These are phyloP conservation scores for Pseudomugil tenellus DNA, from an alignment of 2,797 vertebrate species.

Conservation along the genomic window DNA sequence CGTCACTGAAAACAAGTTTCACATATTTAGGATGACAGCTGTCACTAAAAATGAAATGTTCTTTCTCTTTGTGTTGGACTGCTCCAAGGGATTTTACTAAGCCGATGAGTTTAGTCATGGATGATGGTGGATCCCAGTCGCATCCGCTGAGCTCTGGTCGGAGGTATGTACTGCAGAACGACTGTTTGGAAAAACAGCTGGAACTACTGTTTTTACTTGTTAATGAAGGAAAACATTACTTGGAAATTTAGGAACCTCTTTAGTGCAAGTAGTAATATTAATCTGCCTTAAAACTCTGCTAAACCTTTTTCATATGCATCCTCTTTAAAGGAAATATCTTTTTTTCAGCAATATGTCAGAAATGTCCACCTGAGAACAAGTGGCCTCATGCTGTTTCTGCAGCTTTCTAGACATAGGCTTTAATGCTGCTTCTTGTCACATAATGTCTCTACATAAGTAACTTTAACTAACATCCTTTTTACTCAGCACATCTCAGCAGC, in stretches of 20 bases:
- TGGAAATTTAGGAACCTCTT: neutral
- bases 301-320: neutral
- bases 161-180: slow-evolving; percentile 72
- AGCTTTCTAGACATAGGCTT: slow-evolving; percentile 1
- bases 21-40: neutral
- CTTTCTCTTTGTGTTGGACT: slow-evolving; percentile 64
- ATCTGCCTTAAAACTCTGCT: neutral
- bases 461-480: slow-evolving; percentile 43
- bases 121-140: slow-evolving; percentile 73
- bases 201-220: slow-evolving; percentile 20
- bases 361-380: slow-evolving; percentile 1
- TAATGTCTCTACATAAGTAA: slow-evolving; percentile 30
- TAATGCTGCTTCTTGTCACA: slow-evolving; percentile 35
- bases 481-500: slow-evolving; percentile 46
- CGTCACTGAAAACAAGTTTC: slow-evolving; percentile 41
- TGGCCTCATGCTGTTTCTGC: slow-evolving; percentile 24
- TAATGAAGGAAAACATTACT: slow-evolving; percentile 4
- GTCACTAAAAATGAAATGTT: slow-evolving; percentile 51
- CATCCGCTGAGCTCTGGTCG: slow-evolving; percentile 66
- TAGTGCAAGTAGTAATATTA: neutral
- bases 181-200: slow-evolving; percentile 35
- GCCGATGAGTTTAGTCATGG: slow-evolving; percentile 78
- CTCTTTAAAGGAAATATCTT: neutral
- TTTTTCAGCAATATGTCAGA: neutral
- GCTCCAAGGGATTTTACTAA: slow-evolving; percentile 71